Conservation (phyloP, 1,140 invertebrate species). For the Caenorhabditis latens region DNA sequence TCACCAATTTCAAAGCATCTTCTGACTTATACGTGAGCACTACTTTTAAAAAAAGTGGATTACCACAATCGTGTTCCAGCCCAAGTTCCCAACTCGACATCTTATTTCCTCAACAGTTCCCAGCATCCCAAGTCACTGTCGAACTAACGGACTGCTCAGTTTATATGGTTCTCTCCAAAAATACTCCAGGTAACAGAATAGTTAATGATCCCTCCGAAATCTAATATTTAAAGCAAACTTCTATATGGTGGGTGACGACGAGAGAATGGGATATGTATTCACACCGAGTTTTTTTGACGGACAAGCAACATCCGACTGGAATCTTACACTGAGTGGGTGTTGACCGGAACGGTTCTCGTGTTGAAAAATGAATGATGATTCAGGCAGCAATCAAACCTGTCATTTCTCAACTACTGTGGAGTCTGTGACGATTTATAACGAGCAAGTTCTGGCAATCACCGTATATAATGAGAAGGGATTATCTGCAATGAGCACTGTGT, state of each 20-base stretch:
- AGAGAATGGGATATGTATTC: constrained; percentile 14
- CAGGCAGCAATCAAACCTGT: not conserved
- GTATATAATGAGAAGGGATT: not conserved
- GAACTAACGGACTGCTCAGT: constrained; percentile 24
- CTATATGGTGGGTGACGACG: not conserved
- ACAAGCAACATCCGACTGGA: not conserved
- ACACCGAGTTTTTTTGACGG: constrained; percentile 2
- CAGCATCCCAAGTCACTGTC: not conserved
- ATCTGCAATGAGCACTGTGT: constrained; percentile 29
- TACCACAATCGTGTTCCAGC: not conserved
- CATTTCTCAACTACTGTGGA: constrained; percentile 29
- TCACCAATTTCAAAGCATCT: not conserved
- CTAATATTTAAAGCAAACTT: not conserved
- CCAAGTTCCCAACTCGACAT: not conserved
- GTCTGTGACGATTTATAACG: constrained; percentile 9
- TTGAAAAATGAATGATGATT: not conserved
- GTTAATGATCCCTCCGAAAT: not conserved
- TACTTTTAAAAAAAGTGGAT: not conserved
- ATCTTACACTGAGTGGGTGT: constrained; percentile 18
- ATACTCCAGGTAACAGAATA: not conserved
- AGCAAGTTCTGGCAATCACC: constrained; percentile 6
- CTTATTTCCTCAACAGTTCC: constrained; percentile 6
- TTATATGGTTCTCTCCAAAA: constrained; percentile 27
- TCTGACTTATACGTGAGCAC: constrained; percentile 9
- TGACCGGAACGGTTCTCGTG: not conserved